A percentile compares a stretch with the other conserved stretches of the same genome.
Conservation (phyloP, 2,888 invertebrate genomes). For the Yponomeuta cagnagella region DNA sequence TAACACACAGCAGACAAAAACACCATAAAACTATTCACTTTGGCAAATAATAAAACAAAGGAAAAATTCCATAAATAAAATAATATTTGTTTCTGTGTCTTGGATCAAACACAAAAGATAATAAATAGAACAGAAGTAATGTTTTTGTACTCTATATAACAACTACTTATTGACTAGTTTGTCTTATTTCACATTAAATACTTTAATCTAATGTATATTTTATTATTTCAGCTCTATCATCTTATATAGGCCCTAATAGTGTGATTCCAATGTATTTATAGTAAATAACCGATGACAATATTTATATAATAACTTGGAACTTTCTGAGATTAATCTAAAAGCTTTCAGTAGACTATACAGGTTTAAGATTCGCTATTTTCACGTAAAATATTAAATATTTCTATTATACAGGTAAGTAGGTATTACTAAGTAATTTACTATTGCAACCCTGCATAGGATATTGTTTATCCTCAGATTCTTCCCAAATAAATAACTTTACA, state of each 20-base stretch:
- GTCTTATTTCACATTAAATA: conserved; percentile 11
- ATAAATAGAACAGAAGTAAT: conserved; percentile 13
- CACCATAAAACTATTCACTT: conserved; percentile 33
- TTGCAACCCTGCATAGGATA: conserved; percentile 15
- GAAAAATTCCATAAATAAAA: conserved; percentile 39
- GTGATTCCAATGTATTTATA: conserved; percentile 2
- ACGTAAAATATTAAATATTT: conserved; percentile 18
- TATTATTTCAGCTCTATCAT: conserved; percentile 7
- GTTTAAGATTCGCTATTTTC: conserved; percentile 16
- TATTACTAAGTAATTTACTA: conserved; percentile 5
- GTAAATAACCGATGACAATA: conserved; percentile 11
- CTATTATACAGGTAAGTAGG: conserved; percentile 6
- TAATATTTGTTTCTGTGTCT: conserved; percentile 34
- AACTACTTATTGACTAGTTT: conserved; percentile 19
- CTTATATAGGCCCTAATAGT: conserved; percentile 9
- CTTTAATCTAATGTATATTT: conserved; percentile 7
- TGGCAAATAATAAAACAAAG: conserved; percentile 28
- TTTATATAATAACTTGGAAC: conserved; percentile 9
- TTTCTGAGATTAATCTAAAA: conserved; percentile 16
- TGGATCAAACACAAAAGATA: conserved; percentile 24
- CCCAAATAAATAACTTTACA: neutral
- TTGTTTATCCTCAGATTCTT: neutral
- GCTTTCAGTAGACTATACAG: conserved; percentile 12
- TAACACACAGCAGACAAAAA: conserved; percentile 28
- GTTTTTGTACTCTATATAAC: conserved; percentile 19